Base-by-base conservation (phyloP, 2,888 invertebrate species). In the Morpho achilles region DNA sequence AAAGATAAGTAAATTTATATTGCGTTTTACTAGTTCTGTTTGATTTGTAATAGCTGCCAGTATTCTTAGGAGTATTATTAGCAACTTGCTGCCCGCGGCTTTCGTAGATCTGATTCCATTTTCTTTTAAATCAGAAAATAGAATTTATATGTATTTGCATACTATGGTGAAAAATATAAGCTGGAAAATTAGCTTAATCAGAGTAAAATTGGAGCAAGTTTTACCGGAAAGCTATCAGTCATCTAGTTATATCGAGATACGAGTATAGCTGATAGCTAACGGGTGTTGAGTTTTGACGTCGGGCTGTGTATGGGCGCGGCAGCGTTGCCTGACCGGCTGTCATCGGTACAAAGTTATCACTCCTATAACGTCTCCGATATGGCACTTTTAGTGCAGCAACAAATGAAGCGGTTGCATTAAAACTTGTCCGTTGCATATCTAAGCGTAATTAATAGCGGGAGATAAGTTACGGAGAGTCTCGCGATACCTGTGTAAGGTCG, bases 351-450 rank as follows among this genome's bases (percentile, higher is more conserved):
- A 86, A 87, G 86, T 81, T 87, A 88, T 88, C 88, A 72, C 69
- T 68, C 64, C 71, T 80, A 76, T 79, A 83, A 78, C 79, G 80
- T 83, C 77, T 71, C 76, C 74, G 87, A 88, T 88, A 87, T 83
- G 80, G 85, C 81, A 85, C 85, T 87, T 79, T 79, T 74, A 76
- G 77, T 71, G 75, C 76, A 72, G 70, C 80, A 80, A 84, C 87
- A 86, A 88, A 90, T 90, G 89, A 90, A 89, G 90, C 85, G 82
- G 87, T 90, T 84, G 90, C 87, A 88, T 89, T 89, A 87, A 86
- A 87, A 87, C 86, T 87, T 85, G 87, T 87, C 89, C 79, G 71
- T 76, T 77, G 82, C 82, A 84, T 88, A 88, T 87, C 88, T 81
- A 75, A 73, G 75, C 76, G 81, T 89, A 90, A 90, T 90, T 88